Base-by-base conservation (phyloP, 2,113 vertebrate species). In the Crotalus horridus region DNA sequence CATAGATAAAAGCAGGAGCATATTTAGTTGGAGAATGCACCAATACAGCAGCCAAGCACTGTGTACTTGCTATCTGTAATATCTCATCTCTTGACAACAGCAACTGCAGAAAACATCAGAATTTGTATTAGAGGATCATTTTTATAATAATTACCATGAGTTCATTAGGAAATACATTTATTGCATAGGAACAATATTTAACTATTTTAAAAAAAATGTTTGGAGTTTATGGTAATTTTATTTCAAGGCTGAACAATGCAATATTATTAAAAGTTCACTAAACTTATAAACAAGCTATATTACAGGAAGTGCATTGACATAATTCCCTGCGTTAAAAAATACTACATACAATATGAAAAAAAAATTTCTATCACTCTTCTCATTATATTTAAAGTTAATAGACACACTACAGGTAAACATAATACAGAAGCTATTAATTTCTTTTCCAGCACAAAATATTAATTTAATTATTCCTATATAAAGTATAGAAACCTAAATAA, bases 11-110 rank as follows among this genome's bases (percentile, higher is more conserved):
- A 94, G 97, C 96, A 8, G 97, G 59, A 11, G 98, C 97, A 85
- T 98, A 98, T 97, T 97, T 98, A 89, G 91, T 95, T 56, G 98
- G 98, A 56, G 98, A 98, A 94, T 99, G 98, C 94, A 98, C 97
- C 89, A 99, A 95, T 90, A 99, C 96, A 0, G 98, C 97, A 89
- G 98, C 98, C 94, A 99, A 98, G 91, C 99, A 99, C 92, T 98
- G 98, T 87, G 98, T 96, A 95, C 98, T 98, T 89, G 97, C 98
- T 95, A 98, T 97, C 97, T 99, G 98, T 95, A 99, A 96, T 58
- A 93, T 96, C 96, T 99, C 98, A 94, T 99, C 99, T 94, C 98
- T 98, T 93, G 98, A 98, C 95, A 99, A 96, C 95, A 99, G 97
- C 95, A 99, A 94, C 99, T 99, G 96, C 94, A 88, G 74, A 69